Evolutionary conservation across 2,888 invertebrate species (phyloP).

Genomic region (Folsomia manolachei): DNA sequence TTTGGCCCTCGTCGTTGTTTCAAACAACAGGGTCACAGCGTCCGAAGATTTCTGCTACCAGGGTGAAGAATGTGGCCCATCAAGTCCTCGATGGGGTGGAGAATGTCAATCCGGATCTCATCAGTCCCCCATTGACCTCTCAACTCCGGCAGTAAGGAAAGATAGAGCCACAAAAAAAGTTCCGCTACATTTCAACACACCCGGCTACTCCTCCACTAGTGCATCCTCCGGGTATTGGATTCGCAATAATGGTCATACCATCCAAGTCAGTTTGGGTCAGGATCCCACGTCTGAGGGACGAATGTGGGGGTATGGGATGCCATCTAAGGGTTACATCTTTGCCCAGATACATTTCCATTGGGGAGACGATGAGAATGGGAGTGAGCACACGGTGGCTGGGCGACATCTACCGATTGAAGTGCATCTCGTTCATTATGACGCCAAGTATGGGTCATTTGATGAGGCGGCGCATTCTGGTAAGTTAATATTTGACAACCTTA

Average conservation of each 20-base stretch:
- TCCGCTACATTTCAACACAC: not conserved
- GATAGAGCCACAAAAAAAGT: not conserved
- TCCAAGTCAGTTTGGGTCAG: not conserved
- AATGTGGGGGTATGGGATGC: not conserved
- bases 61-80: not conserved
- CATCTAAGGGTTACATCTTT: constrained; percentile 5
- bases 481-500: not conserved
- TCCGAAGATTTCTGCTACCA: not conserved
- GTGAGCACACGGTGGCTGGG: constrained; percentile 20
- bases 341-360: constrained; percentile 27
- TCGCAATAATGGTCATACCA: not conserved
- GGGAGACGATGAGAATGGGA: constrained; percentile 17
- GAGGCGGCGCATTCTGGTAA: constrained; percentile 53
- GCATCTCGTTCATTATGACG: constrained; percentile 73
- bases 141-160: not conserved
- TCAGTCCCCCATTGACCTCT: not conserved
- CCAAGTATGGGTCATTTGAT: constrained; percentile 56
- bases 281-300: not conserved
- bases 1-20: not conserved
- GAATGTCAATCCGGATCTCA: not conserved
- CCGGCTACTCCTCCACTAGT: not conserved
- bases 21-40: not conserved
- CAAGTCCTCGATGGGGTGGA: not conserved
- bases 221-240: not conserved
- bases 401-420: constrained; percentile 65